phyloP scores from a whole-genome alignment of 2,113 vertebrate species.

The Anguilla rostrata region DNA sequence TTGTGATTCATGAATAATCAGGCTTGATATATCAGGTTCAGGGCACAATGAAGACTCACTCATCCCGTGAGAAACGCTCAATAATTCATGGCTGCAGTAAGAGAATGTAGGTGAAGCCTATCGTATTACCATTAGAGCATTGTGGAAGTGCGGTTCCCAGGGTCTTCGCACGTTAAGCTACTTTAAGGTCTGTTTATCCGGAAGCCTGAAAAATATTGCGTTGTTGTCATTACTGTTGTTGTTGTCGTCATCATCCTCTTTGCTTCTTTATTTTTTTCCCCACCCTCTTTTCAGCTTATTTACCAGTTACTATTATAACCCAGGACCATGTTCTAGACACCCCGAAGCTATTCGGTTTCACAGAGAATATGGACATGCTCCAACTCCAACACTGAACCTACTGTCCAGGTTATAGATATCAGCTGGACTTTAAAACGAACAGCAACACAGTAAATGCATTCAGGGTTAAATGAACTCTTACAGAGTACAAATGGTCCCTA shows the following conservation, averaged over 20 bases:
- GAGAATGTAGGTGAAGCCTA: slow-evolving; percentile 67
- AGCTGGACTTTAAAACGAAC: not conserved
- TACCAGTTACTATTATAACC: not conserved
- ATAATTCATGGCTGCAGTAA: slow-evolving; percentile 70
- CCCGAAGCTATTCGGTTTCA: not conserved
- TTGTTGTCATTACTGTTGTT: no score
- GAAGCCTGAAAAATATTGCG: not conserved
- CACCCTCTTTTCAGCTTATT: no score
- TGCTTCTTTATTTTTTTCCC: no score
- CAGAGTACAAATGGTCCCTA: no score
- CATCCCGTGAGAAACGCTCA: slow-evolving; percentile 69
- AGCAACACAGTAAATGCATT: no score
- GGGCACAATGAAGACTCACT: slow-evolving; percentile 69
- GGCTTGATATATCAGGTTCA: slow-evolving; percentile 65
- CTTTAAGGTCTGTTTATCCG: not conserved
- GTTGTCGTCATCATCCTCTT: no score
- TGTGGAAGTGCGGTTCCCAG: not conserved
- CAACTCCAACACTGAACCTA: not conserved
- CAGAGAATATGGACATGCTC: not conserved
- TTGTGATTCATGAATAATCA: slow-evolving; percentile 65
- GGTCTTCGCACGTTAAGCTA: not conserved
- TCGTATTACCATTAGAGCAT: slow-evolving; percentile 57
- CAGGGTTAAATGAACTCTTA: no score
- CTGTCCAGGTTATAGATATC: not conserved
- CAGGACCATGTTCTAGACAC: not conserved